These are phyloP conservation scores for human DNA, from an alignment of 2,113 vertebrate genomes.

Conservation along the genomic window DNA sequence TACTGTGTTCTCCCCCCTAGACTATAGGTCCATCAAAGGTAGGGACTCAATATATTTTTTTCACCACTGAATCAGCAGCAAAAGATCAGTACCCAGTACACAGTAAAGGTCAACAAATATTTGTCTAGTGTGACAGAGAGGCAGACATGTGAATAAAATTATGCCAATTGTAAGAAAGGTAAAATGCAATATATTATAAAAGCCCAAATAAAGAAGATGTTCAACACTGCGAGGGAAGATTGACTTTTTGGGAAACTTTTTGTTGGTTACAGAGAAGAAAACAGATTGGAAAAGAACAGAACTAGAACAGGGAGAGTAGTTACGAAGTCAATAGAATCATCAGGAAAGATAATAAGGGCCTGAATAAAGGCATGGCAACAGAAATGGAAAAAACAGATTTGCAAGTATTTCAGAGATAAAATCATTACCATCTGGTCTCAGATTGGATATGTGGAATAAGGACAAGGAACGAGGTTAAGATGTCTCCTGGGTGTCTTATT, in stretches of 20 bases:
- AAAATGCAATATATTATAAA: background rate
- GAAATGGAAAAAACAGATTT: background rate
- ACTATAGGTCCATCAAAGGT: background rate
- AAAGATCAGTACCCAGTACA: background rate
- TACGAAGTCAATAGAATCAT: background rate
- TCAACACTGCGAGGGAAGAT: background rate
- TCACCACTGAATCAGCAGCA: background rate
- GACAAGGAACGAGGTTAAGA: slow-evolving; percentile 53
- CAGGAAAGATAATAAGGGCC: background rate
- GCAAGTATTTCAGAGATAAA: slow-evolving; percentile 17
- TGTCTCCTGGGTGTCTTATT: slow-evolving; percentile 29
- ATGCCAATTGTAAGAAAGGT: background rate
- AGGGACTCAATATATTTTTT: background rate
- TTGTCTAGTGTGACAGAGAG: background rate
- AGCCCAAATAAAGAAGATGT: background rate
- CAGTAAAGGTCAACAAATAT: slow-evolving; percentile 38
- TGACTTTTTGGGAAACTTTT: background rate
- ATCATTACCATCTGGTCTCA: background rate
- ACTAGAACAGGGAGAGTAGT: background rate
- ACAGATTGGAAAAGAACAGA: background rate
- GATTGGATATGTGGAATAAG: slow-evolving; percentile 37
- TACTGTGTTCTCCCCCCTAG: background rate
- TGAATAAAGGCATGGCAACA: background rate
- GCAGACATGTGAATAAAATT: background rate
- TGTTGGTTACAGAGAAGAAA: background rate